These are phyloP conservation scores for Haliclystus octoradiatus DNA, from an alignment of 30 jellyfish, hydroid and myxozoan genomes.

Conservation along the genomic window DNA sequence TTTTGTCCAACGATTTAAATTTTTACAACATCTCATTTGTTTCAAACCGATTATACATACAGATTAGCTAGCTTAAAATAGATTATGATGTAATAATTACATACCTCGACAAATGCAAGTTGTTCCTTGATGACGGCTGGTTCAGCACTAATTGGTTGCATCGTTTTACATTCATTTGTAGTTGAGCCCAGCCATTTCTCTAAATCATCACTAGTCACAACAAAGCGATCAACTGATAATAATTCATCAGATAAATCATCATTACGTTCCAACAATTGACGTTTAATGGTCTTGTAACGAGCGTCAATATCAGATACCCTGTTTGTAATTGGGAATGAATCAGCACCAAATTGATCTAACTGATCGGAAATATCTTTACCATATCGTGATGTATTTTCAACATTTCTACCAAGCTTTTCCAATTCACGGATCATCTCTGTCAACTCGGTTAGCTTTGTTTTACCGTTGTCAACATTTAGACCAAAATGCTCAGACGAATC, in stretches of 20 bases:
- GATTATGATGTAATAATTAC: not conserved
- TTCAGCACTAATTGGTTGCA: slow-evolving; percentile 19
- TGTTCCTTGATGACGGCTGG: slow-evolving; percentile 53
- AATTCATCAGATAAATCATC: slow-evolving; percentile 31
- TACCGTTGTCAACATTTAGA: slow-evolving; percentile 40
- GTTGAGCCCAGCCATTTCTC: slow-evolving; percentile 28
- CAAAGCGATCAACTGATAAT: slow-evolving; percentile 19
- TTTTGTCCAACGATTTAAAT: too few relatives aligned
- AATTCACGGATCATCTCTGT: slow-evolving; percentile 23
- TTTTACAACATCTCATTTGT: too few relatives aligned
- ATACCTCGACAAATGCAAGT: slow-evolving; percentile 50
- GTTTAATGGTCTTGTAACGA: slow-evolving; percentile 40
- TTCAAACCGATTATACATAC: too few relatives aligned
- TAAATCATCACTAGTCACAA: not conserved
- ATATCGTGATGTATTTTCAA: slow-evolving; percentile 2
- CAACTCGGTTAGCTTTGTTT: slow-evolving; percentile 4
- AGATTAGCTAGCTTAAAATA: too few relatives aligned
- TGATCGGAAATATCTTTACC: slow-evolving; percentile 41
- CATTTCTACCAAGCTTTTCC: slow-evolving; percentile 25
- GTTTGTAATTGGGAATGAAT: slow-evolving; percentile 31
- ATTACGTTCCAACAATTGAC: slow-evolving; percentile 13
- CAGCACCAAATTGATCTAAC: slow-evolving; percentile 25
- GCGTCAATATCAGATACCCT: slow-evolving; percentile 24
- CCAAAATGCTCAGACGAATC: slow-evolving; percentile 57
- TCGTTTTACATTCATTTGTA: slow-evolving; percentile 10